Evolutionary conservation across 2,113 vertebrate genomes (phyloP).

Genomic region (Gymnogyps californianus): DNA sequence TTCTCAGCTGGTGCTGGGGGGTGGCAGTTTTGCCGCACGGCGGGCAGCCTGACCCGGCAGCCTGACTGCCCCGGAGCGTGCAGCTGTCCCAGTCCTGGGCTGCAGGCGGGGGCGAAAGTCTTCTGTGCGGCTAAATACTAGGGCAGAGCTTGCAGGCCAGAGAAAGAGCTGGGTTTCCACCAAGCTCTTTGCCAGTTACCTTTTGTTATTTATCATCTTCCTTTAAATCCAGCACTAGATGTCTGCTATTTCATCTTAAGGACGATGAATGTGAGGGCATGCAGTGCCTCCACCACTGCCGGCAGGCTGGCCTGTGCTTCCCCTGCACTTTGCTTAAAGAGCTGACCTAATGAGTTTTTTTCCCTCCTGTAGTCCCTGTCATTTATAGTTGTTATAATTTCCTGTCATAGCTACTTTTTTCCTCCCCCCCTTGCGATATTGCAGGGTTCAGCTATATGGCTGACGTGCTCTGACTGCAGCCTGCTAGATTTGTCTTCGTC

Average conservation of each 20-base stretch:
- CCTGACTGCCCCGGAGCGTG: background rate
- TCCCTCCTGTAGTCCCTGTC: background rate
- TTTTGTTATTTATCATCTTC: background rate
- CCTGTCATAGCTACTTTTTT: slow-evolving; percentile 19
- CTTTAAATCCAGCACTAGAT: background rate
- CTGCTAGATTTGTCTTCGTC: slow-evolving; percentile 21
- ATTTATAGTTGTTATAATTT: slow-evolving; percentile 53
- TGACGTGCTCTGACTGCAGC: slow-evolving; percentile 43
- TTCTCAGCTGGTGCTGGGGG: too few species aligned
- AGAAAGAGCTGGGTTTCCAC: background rate
- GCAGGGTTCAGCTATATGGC: slow-evolving; percentile 26
- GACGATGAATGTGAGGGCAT: background rate
- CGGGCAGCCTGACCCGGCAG: background rate
- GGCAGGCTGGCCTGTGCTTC: background rate
- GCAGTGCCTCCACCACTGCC: background rate
- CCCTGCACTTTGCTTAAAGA: background rate
- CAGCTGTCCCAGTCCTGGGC: fast-evolving
- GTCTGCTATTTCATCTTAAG: background rate
- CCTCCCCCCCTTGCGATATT: background rate
- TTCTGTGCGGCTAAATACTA: fast-evolving
- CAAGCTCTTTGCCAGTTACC: background rate
- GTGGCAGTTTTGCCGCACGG: fast-evolving
- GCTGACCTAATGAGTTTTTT: slow-evolving; percentile 9
- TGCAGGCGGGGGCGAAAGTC: background rate
- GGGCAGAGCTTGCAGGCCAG: background rate